A percentile compares a stretch with the other conserved stretches of the same genome.
These are phyloP conservation scores for Antrozous pallidus DNA, from an alignment of 2,797 vertebrate species.

Conservation along the genomic window DNA sequence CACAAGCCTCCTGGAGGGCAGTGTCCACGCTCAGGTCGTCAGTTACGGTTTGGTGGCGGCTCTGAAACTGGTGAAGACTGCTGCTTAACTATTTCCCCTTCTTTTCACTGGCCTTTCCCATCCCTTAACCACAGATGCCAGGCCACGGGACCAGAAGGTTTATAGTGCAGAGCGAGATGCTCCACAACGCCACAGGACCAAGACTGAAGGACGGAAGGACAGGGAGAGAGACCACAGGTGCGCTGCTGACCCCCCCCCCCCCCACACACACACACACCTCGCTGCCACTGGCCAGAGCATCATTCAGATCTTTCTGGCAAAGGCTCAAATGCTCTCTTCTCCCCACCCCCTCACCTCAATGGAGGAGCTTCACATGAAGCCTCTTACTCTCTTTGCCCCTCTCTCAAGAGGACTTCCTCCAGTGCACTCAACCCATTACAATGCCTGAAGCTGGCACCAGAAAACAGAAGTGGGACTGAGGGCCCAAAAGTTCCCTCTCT, in stretches of 20 bases:
- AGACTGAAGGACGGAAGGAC: neutral
- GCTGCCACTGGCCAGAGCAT: neutral
- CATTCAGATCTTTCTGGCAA: neutral
- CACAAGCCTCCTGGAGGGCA: neutral
- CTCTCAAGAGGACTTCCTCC: conserved; percentile 7
- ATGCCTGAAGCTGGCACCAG: neutral
- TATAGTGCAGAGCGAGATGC: neutral
- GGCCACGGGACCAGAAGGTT: neutral
- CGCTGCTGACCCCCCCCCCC: neutral
- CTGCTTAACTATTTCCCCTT: neutral
- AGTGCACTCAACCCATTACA: neutral
- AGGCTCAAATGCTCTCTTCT: neutral
- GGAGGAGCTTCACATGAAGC: neutral
- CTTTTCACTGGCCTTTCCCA: neutral
- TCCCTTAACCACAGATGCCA: neutral
- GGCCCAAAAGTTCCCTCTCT: neutral
- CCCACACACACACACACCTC: neutral
- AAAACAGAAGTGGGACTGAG: neutral
- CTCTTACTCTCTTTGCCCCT: neutral
- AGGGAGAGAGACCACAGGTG: neutral
- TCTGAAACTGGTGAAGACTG: neutral
- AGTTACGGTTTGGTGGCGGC: neutral
- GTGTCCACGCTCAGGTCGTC: neutral
- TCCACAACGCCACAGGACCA: neutral
- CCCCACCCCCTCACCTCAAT: neutral